phyloP scores from a whole-genome alignment of 2,113 vertebrate species.

The Psittacus erithacus region DNA sequence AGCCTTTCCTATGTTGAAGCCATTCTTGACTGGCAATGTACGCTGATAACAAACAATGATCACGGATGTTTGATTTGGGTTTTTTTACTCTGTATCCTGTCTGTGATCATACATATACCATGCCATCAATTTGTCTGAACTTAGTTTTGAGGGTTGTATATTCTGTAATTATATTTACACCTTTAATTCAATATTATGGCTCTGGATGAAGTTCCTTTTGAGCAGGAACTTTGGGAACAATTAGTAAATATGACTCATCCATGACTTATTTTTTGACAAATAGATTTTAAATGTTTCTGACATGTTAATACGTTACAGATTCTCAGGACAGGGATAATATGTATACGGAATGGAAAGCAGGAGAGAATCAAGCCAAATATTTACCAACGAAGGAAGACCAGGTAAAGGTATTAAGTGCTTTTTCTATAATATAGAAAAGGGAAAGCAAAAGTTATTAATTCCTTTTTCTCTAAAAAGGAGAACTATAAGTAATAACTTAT shows the following conservation, averaged over 20 bases:
- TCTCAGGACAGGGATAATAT: not conserved
- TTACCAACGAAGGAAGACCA: not conserved
- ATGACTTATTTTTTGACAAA: not conserved
- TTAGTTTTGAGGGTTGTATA: not conserved
- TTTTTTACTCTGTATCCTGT: not conserved
- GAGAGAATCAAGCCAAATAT: not conserved
- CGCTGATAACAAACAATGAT: not conserved
- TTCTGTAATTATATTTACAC: not conserved
- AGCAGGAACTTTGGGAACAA: not conserved
- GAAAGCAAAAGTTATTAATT: not conserved
- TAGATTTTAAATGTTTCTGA: not conserved
- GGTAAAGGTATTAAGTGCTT: not conserved
- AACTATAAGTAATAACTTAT: not conserved
- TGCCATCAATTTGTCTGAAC: not conserved
- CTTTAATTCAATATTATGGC: not conserved
- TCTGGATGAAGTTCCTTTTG: not conserved
- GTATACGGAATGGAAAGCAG: not conserved
- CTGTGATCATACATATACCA: not conserved
- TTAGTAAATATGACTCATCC: not conserved
- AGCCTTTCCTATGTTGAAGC: not conserved
- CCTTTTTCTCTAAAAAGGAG: not conserved
- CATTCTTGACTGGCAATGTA: not conserved
- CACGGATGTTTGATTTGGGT: not conserved
- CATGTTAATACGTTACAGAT: not conserved
- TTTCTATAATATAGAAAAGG: not conserved